phyloP scores from a whole-genome alignment of 2,113 vertebrate genomes.

The Limanda limanda region DNA sequence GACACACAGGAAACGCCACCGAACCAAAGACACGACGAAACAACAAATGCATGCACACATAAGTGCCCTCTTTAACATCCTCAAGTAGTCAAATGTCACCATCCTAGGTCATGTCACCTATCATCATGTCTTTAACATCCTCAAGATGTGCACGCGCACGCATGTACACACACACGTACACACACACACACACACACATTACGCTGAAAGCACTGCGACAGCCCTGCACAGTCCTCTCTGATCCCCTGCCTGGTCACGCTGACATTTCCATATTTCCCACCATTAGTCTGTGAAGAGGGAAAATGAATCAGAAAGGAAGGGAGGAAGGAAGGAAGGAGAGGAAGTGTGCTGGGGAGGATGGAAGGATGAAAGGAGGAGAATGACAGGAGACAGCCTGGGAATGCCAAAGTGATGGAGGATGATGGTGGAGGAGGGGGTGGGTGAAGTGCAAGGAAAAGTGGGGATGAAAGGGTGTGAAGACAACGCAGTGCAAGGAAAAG shows the following conservation, averaged over 20 bases:
- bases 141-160: constrained; percentile 38
- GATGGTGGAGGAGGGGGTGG: constrained; percentile 16
- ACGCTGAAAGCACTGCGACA: constrained; percentile 54
- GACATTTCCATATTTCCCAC: constrained; percentile 75
- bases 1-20: constrained; percentile 48
- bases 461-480: constrained; percentile 69
- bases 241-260: constrained; percentile 65
- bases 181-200: not conserved
- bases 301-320: constrained; percentile 60
- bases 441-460: constrained; percentile 48
- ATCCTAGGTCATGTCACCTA: constrained; percentile 63
- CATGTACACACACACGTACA: constrained; percentile 21
- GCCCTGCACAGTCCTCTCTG: constrained; percentile 34
- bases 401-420: constrained; percentile 63
- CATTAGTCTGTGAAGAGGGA: constrained; percentile 55
- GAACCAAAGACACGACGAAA: constrained; percentile 35
- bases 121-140: constrained; percentile 69
- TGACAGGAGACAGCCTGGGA: constrained; percentile 56
- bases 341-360: constrained; percentile 34
- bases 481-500: constrained; percentile 62
- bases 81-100: constrained; percentile 53
- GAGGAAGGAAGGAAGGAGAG: constrained; percentile 44
- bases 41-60: constrained; percentile 19
- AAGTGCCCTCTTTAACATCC: constrained; percentile 44
- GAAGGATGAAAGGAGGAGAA: constrained; percentile 56